phyloP scores from a whole-genome alignment of 2,888 invertebrate genomes.

The Epinotia brunnichana region DNA sequence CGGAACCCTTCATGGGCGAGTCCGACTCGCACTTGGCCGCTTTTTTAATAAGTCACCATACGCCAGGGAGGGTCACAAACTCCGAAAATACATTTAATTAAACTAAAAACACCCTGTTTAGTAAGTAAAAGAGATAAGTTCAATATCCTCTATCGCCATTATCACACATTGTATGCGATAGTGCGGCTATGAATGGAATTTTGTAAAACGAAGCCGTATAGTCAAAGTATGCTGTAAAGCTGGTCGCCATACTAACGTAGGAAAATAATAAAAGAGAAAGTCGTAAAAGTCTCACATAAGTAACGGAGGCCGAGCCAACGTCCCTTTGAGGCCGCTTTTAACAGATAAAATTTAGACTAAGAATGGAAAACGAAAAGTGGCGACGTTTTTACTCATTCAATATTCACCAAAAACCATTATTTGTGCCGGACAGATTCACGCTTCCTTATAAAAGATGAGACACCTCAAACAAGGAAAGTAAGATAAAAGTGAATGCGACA shows the following conservation, averaged over 20 bases:
- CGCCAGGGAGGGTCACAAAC: no score
- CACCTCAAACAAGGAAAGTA: slow-evolving; percentile 18
- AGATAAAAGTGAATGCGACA: slow-evolving; percentile 7
- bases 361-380: slow-evolving; percentile 23
- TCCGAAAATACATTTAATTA: no score
- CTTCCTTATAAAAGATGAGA: slow-evolving; percentile 23
- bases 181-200: slow-evolving; percentile 20
- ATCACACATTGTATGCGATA: slow-evolving; percentile 20
- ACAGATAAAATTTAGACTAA: slow-evolving; percentile 30
- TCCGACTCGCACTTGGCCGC: no score
- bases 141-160: neutral
- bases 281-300: slow-evolving; percentile 34
- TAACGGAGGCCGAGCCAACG: slow-evolving; percentile 18
- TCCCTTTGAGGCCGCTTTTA: slow-evolving; percentile 20
- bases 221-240: slow-evolving; percentile 32
- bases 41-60: no score
- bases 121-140: neutral
- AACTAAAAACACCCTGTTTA: neutral
- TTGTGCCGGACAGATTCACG: slow-evolving; percentile 25
- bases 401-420: slow-evolving; percentile 41
- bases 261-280: slow-evolving; percentile 35
- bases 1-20: no score
- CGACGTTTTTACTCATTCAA: slow-evolving; percentile 37
- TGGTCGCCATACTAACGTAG: slow-evolving; percentile 5
- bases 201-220: slow-evolving; percentile 26